These are phyloP conservation scores for Merops nubicus DNA, from an alignment of 2,113 vertebrate species.

Conservation along the genomic window DNA sequence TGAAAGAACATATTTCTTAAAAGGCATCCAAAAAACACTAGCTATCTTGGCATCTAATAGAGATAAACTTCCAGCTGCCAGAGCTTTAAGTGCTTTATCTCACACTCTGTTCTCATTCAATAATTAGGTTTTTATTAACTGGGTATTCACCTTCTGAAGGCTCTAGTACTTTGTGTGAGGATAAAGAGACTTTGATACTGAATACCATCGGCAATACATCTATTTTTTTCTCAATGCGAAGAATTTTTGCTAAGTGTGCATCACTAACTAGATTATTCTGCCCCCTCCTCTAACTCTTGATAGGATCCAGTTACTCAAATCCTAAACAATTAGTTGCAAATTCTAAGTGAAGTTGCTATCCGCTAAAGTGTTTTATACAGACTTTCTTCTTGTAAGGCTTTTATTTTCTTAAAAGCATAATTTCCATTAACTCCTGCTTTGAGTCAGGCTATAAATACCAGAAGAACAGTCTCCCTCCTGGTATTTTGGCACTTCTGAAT, in stretches of 20 bases:
- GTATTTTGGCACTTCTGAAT: slow-evolving; percentile 65
- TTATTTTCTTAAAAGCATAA: neutral
- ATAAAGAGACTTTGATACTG: neutral
- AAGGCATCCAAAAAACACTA: neutral
- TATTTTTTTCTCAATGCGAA: neutral
- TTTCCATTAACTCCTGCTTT: slow-evolving; percentile 68
- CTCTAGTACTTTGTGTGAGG: neutral
- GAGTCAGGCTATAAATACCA: slow-evolving; percentile 63
- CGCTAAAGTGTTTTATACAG: slow-evolving; percentile 11
- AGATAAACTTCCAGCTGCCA: neutral
- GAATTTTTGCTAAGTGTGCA: neutral
- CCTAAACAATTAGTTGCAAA: neutral
- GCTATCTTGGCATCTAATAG: neutral
- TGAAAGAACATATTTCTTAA: neutral
- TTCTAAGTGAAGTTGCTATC: neutral
- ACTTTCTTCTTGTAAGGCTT: neutral
- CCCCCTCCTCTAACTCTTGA: neutral
- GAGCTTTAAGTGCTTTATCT: neutral
- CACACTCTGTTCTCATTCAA: neutral
- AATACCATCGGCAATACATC: neutral
- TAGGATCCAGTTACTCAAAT: neutral
- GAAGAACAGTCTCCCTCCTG: slow-evolving; percentile 46
- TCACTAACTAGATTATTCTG: neutral
- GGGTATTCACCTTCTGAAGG: neutral
- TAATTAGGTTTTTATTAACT: neutral